These are phyloP conservation scores for Biston betularia DNA, from an alignment of 2,888 invertebrate species.

Conservation along the genomic window DNA sequence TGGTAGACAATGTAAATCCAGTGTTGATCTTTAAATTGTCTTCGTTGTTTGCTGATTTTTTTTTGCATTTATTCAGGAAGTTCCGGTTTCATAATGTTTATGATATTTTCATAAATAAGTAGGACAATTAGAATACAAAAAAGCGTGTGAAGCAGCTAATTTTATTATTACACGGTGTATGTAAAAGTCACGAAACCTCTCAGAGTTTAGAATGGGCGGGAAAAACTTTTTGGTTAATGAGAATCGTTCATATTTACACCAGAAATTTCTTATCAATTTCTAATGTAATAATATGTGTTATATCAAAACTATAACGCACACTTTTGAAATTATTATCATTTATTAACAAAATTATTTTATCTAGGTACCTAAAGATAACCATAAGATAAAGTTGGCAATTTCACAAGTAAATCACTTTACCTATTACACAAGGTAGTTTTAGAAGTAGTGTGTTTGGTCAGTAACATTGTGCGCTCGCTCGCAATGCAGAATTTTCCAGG, in stretches of 20 bases:
- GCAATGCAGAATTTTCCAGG: constrained; percentile 2
- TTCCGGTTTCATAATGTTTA: constrained; percentile 14
- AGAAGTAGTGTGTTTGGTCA: not conserved
- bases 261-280: not conserved
- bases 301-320: constrained; percentile 15
- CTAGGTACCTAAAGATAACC: constrained; percentile 16
- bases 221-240: constrained; percentile 1
- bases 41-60: not conserved
- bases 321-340: not conserved
- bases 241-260: not conserved
- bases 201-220: not conserved
- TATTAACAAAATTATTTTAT: constrained; percentile 3
- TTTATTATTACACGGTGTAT: not conserved
- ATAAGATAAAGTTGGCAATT: constrained; percentile 16
- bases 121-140: not conserved
- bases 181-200: not conserved
- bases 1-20: constrained; percentile 64
- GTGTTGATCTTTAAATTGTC: not conserved
- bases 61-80: not conserved
- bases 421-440: constrained; percentile 2
- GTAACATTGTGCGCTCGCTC: not conserved
- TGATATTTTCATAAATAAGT: not conserved
- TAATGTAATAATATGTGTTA: not conserved
- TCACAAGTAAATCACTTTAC: constrained; percentile 1
- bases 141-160: not conserved